Percentiles rank a stretch among this genome's conserved stretches.
These are phyloP conservation scores for Ellobium chinense DNA, from an alignment of 2,888 invertebrate species.

Conservation along the genomic window DNA sequence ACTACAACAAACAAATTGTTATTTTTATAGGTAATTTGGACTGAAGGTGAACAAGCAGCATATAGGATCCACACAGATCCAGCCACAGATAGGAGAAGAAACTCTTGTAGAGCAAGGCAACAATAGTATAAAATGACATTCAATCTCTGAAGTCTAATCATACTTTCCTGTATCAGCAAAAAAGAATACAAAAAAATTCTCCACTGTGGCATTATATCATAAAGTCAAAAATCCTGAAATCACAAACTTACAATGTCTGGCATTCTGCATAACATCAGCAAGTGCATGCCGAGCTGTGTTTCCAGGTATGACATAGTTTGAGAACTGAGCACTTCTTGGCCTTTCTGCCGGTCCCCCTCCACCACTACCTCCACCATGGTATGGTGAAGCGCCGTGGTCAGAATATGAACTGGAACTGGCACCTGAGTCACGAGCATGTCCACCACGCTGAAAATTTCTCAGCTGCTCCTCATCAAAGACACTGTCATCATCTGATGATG, in stretches of 20 bases:
- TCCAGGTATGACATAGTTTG: slow-evolving; percentile 74
- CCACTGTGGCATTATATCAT: no score
- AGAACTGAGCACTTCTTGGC: slow-evolving; percentile 70
- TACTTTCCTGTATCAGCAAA: no score
- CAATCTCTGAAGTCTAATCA: no score
- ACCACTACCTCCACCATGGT: slow-evolving; percentile 53
- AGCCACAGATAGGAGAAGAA: no score
- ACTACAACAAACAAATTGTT: no score
- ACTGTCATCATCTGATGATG: slow-evolving; percentile 76
- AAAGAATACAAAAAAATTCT: no score
- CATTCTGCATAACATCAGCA: slow-evolving; percentile 84
- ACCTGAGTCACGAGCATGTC: slow-evolving; percentile 68
- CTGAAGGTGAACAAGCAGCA: no score
- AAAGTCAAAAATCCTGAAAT: no score
- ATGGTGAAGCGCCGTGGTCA: slow-evolving; percentile 59
- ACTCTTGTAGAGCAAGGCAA: no score
- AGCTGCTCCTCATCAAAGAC: slow-evolving; percentile 74
- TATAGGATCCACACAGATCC: no score
- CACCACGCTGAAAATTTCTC: slow-evolving; percentile 68
- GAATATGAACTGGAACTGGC: slow-evolving; percentile 69
- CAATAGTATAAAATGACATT: no score
- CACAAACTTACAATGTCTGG: slow-evolving; percentile 69
- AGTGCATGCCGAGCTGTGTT: slow-evolving; percentile 83
- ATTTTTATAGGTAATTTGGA: no score
- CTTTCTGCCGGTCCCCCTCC: slow-evolving; percentile 59